Percentiles rank a stretch among this genome's conserved stretches.
phyloP scores from a whole-genome alignment of 2,888 invertebrate genomes.

The Augochlorella aurata region DNA sequence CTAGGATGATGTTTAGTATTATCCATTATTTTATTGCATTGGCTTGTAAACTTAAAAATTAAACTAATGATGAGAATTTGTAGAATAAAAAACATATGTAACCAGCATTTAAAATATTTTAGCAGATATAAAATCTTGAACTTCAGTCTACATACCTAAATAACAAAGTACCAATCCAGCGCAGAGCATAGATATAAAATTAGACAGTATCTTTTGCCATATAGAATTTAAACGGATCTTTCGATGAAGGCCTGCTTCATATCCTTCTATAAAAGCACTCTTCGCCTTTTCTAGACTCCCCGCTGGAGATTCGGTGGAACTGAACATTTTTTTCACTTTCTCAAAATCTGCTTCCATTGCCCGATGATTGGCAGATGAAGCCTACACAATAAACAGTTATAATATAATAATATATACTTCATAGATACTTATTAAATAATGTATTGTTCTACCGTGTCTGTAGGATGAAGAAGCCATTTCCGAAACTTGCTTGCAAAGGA shows the following conservation, averaged over 20 bases:
- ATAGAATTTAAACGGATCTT: constrained; percentile 70
- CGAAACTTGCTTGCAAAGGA: constrained; percentile 78
- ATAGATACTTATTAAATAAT: constrained; percentile 5
- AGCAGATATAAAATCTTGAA: too few species aligned
- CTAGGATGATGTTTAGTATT: too few species aligned
- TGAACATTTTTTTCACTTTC: constrained; percentile 83
- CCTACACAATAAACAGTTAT: constrained; percentile 16
- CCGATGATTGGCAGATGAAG: not conserved
- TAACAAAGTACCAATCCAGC: not conserved
- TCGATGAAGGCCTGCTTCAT: constrained; percentile 87
- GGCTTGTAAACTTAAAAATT: too few species aligned
- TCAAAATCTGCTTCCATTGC: constrained; percentile 81
- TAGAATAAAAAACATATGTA: too few species aligned
- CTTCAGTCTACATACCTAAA: constrained; percentile 20
- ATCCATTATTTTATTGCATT: too few species aligned
- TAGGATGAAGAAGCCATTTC: constrained; percentile 68
- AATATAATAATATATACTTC: not conserved
- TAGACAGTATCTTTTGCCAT: constrained; percentile 24
- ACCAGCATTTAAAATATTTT: too few species aligned
- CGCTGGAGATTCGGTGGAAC: constrained; percentile 82
- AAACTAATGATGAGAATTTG: too few species aligned
- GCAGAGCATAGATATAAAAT: not conserved
- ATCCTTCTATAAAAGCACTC: constrained; percentile 96
- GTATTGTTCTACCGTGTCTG: constrained; percentile 52
- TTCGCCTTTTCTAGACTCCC: constrained; percentile 89